These are phyloP conservation scores for Drosophila quinaria DNA, from an alignment of 2,888 invertebrate genomes.

Conservation along the genomic window DNA sequence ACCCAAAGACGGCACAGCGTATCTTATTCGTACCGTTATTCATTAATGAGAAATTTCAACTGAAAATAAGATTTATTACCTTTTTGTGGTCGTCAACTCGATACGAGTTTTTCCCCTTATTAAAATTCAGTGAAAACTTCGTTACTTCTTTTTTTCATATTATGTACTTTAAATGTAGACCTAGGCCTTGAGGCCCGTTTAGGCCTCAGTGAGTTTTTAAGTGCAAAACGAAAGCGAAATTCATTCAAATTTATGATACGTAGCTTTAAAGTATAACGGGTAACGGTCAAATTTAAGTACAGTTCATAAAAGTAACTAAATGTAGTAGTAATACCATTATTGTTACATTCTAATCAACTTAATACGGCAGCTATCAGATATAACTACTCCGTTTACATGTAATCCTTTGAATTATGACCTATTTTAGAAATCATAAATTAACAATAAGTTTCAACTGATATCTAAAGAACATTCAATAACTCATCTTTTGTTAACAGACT, in stretches of 20 bases:
- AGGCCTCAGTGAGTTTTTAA: slow-evolving; percentile 45
- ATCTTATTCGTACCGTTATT: slow-evolving; percentile 55
- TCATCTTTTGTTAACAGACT: not conserved
- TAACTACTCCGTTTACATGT: not conserved
- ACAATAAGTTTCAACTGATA: slow-evolving; percentile 17
- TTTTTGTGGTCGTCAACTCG: slow-evolving; percentile 39
- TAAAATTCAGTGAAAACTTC: slow-evolving; percentile 54
- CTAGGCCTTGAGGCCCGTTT: slow-evolving; percentile 37
- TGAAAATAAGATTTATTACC: slow-evolving; percentile 57
- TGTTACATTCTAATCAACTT: slow-evolving; percentile 41
- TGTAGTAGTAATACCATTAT: slow-evolving; percentile 26
- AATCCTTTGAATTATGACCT: slow-evolving; percentile 22
- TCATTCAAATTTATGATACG: slow-evolving; percentile 39
- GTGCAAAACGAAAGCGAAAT: slow-evolving; percentile 64
- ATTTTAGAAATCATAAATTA: slow-evolving; percentile 1
- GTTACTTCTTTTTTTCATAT: slow-evolving; percentile 15
- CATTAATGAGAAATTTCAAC: slow-evolving; percentile 60
- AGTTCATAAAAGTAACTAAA: not conserved
- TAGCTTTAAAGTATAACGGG: slow-evolving; percentile 23
- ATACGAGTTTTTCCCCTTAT: slow-evolving; percentile 37
- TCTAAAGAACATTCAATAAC: slow-evolving; percentile 14
- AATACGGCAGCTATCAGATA: not conserved
- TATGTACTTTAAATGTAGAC: slow-evolving; percentile 19
- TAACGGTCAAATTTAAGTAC: slow-evolving; percentile 1
- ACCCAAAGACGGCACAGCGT: slow-evolving; percentile 32